Evolutionary conservation across 2,888 invertebrate genomes (phyloP).

Genomic region (Noctua pronuba): DNA sequence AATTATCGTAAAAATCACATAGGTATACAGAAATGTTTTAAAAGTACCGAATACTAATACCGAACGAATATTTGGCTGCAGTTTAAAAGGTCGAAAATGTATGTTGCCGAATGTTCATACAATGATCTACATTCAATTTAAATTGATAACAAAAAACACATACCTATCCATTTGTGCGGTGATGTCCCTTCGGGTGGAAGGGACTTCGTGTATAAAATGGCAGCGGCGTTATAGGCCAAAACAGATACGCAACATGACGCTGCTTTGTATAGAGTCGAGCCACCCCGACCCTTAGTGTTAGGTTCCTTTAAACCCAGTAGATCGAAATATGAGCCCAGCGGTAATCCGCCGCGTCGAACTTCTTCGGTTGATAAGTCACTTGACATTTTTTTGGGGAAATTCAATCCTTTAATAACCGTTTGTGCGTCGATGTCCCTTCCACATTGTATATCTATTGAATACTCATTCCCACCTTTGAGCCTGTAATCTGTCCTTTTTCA

Average conservation of each 20-base stretch:
- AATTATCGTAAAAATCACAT: not conserved
- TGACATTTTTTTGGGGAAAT: not conserved
- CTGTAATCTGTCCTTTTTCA: conserved; percentile 17
- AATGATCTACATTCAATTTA: not conserved
- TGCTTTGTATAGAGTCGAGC: not conserved
- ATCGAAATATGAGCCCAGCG: not conserved
- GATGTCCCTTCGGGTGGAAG: not conserved
- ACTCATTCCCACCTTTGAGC: not conserved
- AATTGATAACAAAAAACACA: not conserved
- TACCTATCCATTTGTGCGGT: not conserved
- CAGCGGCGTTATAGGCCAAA: not conserved
- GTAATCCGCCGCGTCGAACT: not conserved
- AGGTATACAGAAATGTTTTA: not conserved
- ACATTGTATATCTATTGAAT: not conserved
- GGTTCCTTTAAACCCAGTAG: not conserved
- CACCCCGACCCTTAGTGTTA: not conserved
- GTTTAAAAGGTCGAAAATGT: not conserved
- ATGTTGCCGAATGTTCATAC: not conserved
- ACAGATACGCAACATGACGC: not conserved
- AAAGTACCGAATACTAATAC: not conserved
- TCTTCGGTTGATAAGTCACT: not conserved
- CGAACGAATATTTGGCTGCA: not conserved
- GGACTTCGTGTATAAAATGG: not conserved
- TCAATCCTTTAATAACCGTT: too few relatives aligned
- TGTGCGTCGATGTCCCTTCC: not conserved